A percentile compares a stretch with the other conserved stretches of the same genome.
Conservation (phyloP, 2,888 invertebrate genomes). For the Perdita meconis region DNA sequence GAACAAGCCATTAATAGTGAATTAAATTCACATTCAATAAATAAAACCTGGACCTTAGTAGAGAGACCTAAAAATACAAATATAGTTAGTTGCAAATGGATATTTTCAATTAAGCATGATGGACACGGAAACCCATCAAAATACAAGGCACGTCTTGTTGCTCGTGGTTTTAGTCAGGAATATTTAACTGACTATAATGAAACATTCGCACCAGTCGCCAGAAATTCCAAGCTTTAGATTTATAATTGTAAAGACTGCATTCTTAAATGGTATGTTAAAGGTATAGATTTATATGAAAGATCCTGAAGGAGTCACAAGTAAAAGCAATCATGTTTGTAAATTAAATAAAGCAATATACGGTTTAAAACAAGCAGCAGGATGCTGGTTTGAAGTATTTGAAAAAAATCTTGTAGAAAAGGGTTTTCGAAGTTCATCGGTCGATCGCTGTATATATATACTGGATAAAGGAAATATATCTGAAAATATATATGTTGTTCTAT, state of each 20-base stretch:
- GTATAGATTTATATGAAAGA: slow-evolving; percentile 31
- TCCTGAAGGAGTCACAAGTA: slow-evolving; percentile 11
- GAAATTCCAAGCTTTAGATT: slow-evolving; percentile 30
- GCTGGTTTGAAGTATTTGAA: not conserved
- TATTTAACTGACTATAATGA: slow-evolving; percentile 15
- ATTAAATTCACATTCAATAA: not conserved
- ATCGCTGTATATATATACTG: slow-evolving; percentile 52
- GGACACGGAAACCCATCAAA: slow-evolving; percentile 10
- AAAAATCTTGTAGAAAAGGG: slow-evolving; percentile 30
- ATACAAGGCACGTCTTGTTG: slow-evolving; percentile 12
- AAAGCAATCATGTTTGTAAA: slow-evolving; percentile 18
- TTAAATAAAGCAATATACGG: slow-evolving; percentile 19
- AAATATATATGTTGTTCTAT: slow-evolving; percentile 10
- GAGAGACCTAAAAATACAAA: no score
- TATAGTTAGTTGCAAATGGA: no score
- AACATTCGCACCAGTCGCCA: slow-evolving; percentile 23
- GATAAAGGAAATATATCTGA: not conserved
- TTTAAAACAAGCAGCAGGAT: slow-evolving; percentile 13
- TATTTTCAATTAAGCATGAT: no score
- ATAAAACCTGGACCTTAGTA: not conserved
- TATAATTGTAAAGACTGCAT: slow-evolving; percentile 32
- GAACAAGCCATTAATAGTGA: not conserved
- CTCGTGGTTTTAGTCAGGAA: not conserved
- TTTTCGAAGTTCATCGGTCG: slow-evolving; percentile 47
- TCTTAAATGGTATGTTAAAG: slow-evolving; percentile 24